Percentiles rank a stretch among this genome's conserved stretches.
Conservation (phyloP, 2,113 vertebrate species). For the Microcebus tavaratra region DNA sequence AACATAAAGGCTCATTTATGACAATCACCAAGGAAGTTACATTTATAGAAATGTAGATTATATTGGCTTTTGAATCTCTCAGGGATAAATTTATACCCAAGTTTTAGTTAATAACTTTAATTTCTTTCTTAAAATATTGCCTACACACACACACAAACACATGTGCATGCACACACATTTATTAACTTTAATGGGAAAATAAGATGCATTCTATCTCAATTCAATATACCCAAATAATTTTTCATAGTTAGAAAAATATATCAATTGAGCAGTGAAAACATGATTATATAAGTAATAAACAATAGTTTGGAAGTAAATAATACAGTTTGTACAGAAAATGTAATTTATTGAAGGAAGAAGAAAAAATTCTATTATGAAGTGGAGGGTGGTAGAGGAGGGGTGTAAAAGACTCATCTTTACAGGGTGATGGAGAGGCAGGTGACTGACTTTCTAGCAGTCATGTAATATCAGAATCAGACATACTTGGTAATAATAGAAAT, state of each 20-base stretch:
- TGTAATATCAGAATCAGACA: background rate
- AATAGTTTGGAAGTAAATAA: background rate
- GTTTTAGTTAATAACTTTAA: background rate
- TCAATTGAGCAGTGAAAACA: background rate
- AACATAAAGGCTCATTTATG: background rate
- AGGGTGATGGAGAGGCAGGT: background rate
- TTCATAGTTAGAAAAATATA: background rate
- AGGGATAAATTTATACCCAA: background rate
- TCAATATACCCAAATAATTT: background rate
- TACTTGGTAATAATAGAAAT: background rate
- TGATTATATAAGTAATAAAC: background rate
- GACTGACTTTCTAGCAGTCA: background rate
- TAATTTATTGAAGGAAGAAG: background rate
- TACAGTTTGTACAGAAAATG: background rate
- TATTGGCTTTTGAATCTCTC: background rate
- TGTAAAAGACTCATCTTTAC: background rate
- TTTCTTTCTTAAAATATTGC: background rate
- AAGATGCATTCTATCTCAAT: background rate
- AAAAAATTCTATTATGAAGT: background rate
- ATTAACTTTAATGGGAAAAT: background rate
- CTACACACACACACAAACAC: background rate
- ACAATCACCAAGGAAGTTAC: background rate
- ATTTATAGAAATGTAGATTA: background rate
- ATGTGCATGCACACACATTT: background rate
- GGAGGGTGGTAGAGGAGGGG: accelerated